These are phyloP conservation scores for Drosophila lacicola DNA, from an alignment of 2,888 invertebrate genomes.

Conservation along the genomic window DNA sequence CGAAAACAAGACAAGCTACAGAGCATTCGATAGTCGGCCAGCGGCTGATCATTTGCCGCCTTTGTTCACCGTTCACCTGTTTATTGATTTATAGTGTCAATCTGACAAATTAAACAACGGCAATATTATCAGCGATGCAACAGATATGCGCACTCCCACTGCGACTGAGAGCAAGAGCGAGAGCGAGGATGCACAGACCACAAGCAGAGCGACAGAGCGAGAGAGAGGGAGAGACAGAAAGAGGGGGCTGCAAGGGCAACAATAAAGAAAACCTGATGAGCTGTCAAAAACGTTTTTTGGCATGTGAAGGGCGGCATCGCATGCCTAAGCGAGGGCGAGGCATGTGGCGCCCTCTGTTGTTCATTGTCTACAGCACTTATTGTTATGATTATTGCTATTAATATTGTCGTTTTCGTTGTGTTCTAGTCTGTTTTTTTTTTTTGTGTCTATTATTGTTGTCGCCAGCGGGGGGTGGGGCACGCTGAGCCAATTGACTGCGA, in stretches of 20 bases:
- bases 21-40: conserved; percentile 12
- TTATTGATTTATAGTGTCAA: conserved; percentile 66
- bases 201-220: neutral
- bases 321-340: conserved; percentile 25
- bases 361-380: conserved; percentile 16
- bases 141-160: too few species aligned
- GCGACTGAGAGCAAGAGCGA: too few species aligned
- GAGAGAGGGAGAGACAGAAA: neutral
- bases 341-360: conserved; percentile 29
- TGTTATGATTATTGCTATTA: conserved; percentile 12
- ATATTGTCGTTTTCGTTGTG: neutral
- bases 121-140: conserved; percentile 50
- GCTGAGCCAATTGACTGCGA: conserved; percentile 15
- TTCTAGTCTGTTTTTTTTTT: neutral
- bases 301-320: conserved; percentile 42
- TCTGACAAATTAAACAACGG: conserved; percentile 60
- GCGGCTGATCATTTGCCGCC: neutral
- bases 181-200: too few species aligned
- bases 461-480: conserved; percentile 12
- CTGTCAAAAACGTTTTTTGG: conserved; percentile 61
- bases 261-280: conserved; percentile 48
- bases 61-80: conserved; percentile 1
- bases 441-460: conserved; percentile 1
- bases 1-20: neutral
- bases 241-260: conserved; percentile 5